A percentile compares a stretch with the other conserved stretches of the same genome.
Conservation (phyloP, 2,113 vertebrate genomes). For the Oreocharis arfaki region DNA sequence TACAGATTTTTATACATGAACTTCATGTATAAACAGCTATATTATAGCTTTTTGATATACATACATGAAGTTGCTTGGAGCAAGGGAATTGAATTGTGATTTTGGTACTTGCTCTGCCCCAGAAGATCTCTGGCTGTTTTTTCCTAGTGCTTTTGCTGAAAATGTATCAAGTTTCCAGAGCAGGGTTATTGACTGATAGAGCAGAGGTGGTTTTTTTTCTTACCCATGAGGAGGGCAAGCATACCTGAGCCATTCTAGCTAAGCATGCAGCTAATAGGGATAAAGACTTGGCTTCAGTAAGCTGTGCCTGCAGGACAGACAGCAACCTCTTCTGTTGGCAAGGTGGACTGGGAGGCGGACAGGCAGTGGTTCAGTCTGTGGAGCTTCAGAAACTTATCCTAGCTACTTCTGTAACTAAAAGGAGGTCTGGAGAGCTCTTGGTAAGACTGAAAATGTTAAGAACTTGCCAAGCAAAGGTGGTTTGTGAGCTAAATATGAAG, state of each 20-base stretch:
- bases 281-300: neutral
- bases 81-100: neutral
- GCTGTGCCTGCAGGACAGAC: neutral
- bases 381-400: neutral
- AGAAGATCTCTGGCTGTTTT: neutral
- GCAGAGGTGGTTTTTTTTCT: neutral
- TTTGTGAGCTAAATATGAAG: neutral
- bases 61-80: neutral
- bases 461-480: neutral
- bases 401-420: neutral
- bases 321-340: neutral
- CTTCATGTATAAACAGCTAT: neutral
- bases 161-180: neutral
- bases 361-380: neutral
- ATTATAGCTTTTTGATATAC: neutral
- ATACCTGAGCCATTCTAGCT: neutral
- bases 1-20: neutral
- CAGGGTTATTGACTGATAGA: neutral
- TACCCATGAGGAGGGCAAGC: neutral
- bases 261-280: neutral
- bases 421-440: neutral
- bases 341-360: neutral
- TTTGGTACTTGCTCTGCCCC: neutral
- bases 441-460: neutral
- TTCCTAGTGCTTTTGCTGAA: neutral